These are phyloP conservation scores for Vulpes lagopus DNA, from an alignment of 2,113 vertebrate species.

Conservation along the genomic window DNA sequence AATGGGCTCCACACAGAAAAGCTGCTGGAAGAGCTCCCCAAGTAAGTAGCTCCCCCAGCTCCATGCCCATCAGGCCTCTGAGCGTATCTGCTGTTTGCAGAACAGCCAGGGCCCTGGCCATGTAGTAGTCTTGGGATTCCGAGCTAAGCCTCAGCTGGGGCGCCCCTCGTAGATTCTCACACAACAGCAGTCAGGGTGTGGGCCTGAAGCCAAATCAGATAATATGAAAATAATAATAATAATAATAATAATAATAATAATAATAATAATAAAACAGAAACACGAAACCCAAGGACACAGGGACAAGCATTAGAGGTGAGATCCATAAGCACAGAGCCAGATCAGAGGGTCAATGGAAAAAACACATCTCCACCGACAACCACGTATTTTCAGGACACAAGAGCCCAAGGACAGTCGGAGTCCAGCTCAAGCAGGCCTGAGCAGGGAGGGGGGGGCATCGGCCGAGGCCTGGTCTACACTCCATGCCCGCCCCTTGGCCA, in stretches of 20 bases:
- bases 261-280: not conserved
- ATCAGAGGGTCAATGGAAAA: not conserved
- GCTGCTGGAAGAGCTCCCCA: too few relatives aligned
- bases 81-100: not conserved
- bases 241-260: slow-evolving; percentile 2
- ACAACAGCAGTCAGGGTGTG: not conserved
- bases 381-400: not conserved
- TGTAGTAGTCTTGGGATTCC: not conserved
- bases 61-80: too few relatives aligned
- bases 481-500: not conserved
- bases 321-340: not conserved
- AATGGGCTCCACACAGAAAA: not conserved
- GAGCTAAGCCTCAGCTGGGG: not conserved
- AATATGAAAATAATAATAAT: not conserved
- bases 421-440: not conserved
- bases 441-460: fast-evolving
- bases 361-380: not conserved
- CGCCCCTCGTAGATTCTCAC: slow-evolving; percentile 22
- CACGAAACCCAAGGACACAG: not conserved
- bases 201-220: slow-evolving; percentile 29
- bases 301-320: not conserved
- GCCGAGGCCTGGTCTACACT: not conserved
- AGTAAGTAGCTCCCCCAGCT: not conserved
- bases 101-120: not conserved
- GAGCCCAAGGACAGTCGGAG: not conserved